Percentiles rank a stretch among this genome's conserved stretches.
Evolutionary conservation across 2,113 vertebrate genomes (phyloP).

Genomic region (Ictalurus punctatus): DNA sequence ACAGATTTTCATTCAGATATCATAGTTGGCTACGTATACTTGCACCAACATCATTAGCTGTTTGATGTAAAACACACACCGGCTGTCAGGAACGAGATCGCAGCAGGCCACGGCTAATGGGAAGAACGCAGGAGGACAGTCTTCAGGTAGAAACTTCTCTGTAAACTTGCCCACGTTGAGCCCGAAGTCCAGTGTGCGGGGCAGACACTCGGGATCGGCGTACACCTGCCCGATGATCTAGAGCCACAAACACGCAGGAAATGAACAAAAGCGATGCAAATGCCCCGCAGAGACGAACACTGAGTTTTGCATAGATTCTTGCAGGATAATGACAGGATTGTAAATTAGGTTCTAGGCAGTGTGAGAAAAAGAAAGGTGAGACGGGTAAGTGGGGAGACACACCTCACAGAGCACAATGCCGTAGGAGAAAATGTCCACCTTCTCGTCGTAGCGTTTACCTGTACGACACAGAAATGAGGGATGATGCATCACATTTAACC

Average conservation of each 20-base stretch:
- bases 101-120: slow-evolving; percentile 92
- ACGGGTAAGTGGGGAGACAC: neutral
- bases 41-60: neutral
- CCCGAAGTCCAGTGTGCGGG: slow-evolving; percentile 92
- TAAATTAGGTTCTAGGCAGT: neutral
- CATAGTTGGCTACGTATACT: neutral
- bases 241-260: slow-evolving; percentile 3
- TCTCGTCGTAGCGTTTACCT: slow-evolving; percentile 97
- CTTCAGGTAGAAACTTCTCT: slow-evolving; percentile 93
- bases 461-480: slow-evolving; percentile 28
- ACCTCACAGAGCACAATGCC: slow-evolving; percentile 96
- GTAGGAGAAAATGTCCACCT: slow-evolving; percentile 96
- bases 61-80: slow-evolving; percentile 70
- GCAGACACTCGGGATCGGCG: slow-evolving; percentile 93
- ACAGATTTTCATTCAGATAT: neutral
- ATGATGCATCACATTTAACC: neutral
- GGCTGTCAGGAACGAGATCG: slow-evolving; percentile 87
- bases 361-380: neutral
- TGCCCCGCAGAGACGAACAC: neutral
- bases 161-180: slow-evolving; percentile 92
- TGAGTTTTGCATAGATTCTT: neutral
- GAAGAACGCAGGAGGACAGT: slow-evolving; percentile 92
- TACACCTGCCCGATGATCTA: slow-evolving; percentile 98
- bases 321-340: neutral
- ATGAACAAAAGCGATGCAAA: neutral